These are phyloP conservation scores for Danio aesculapii DNA, from an alignment of 2,797 vertebrate genomes.

Conservation along the genomic window DNA sequence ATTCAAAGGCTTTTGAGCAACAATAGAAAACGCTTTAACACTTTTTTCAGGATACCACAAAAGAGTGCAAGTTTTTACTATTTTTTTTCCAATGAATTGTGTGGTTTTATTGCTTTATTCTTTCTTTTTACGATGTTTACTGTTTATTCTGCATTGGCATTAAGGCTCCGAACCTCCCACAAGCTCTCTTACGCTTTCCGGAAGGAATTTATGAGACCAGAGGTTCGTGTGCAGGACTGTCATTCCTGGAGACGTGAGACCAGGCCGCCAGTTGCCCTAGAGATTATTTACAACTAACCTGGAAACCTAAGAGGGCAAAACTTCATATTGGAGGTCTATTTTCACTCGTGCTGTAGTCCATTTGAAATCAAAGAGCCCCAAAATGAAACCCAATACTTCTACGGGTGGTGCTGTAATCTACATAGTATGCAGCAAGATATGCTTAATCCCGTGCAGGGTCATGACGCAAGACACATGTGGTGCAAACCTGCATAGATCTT, in stretches of 20 bases:
- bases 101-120: conserved; percentile 67
- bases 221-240: conserved; percentile 42
- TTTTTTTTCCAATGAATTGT: conserved; percentile 52
- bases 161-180: conserved; percentile 62
- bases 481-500: conserved; percentile 73
- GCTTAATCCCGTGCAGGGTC: conserved; percentile 74
- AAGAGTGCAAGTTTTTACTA: conserved; percentile 29
- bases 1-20: conserved; percentile 12
- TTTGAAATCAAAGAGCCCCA: conserved; percentile 31
- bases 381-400: conserved; percentile 45
- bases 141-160: conserved; percentile 66
- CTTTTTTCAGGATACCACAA: conserved; percentile 39
- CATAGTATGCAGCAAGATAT: conserved; percentile 63
- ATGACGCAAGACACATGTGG: conserved; percentile 77
- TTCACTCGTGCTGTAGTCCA: conserved; percentile 16
- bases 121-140: conserved; percentile 69
- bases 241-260: conserved; percentile 12
- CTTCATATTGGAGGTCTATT: neutral
- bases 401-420: conserved; percentile 56
- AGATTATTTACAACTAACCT: conserved; percentile 42
- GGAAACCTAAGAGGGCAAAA: conserved; percentile 25
- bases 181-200: conserved; percentile 59
- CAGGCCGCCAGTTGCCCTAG: conserved; percentile 27
- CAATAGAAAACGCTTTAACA: conserved; percentile 5
- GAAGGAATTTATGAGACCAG: conserved; percentile 66